phyloP scores from a whole-genome alignment of 1,140 invertebrate genomes.

The silkworm (Bombyx mori) region ASM3026992v2 NC_085109.1:5127001-5127500 shows the following conservation, averaged over 20 bases:
- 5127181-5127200: slow-evolving; percentile 64
- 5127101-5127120: slow-evolving; percentile 38
- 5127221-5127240: slow-evolving; percentile 60
- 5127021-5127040: too few species aligned
- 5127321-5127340: slow-evolving; percentile 26
- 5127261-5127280: slow-evolving; percentile 62
- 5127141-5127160: slow-evolving; percentile 35
- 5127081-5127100: slow-evolving; percentile 5
- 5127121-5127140: slow-evolving; percentile 41
- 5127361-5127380: slow-evolving; percentile 36
- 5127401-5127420: too few species aligned
- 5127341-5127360: slow-evolving; percentile 31
- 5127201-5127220: slow-evolving; percentile 61
- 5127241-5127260: slow-evolving; percentile 46
- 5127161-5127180: slow-evolving; percentile 26
- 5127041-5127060: too few species aligned
- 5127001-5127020: too few species aligned
- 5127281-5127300: slow-evolving; percentile 44
- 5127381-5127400: slow-evolving; percentile 14
- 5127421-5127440: too few species aligned
- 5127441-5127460: too few species aligned
- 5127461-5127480: too few species aligned
- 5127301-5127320: slow-evolving; percentile 42
- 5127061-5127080: slow-evolving; percentile 9
- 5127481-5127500: too few species aligned